These are phyloP conservation scores for Drosophila dives DNA, from an alignment of 2,888 invertebrate genomes.

Conservation along the genomic window DNA sequence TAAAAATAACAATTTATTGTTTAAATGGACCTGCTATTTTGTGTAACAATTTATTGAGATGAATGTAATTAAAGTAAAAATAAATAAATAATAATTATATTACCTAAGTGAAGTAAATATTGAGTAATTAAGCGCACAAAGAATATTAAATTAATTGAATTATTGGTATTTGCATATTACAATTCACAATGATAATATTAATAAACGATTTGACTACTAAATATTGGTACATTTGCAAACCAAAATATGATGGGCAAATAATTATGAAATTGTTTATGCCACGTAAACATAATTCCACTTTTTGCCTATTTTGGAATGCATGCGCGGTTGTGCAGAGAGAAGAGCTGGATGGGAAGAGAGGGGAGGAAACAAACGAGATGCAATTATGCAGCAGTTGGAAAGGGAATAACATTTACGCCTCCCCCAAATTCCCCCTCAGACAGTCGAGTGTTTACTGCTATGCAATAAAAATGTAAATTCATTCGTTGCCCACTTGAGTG, in stretches of 20 bases:
- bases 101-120: not conserved
- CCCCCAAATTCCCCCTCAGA: not conserved
- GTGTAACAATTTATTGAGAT: not conserved
- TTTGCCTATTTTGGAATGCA: slow-evolving; percentile 8
- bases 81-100: not conserved
- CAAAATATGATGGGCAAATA: slow-evolving; percentile 20
- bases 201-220: slow-evolving; percentile 6
- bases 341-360: not conserved
- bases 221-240: slow-evolving; percentile 8
- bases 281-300: slow-evolving; percentile 54
- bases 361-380: not conserved
- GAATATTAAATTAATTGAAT: slow-evolving; percentile 3
- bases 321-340: not conserved
- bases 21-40: not conserved
- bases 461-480: slow-evolving; percentile 78
- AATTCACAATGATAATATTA: slow-evolving; percentile 13
- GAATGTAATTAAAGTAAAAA: not conserved
- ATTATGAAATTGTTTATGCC: slow-evolving; percentile 51
- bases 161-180: not conserved
- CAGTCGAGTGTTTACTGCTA: slow-evolving; percentile 8
- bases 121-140: not conserved
- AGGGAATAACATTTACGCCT: not conserved
- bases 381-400: slow-evolving; percentile 40
- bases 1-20: not conserved
- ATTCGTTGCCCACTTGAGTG: slow-evolving; percentile 49